Percentiles rank a stretch among this genome's conserved stretches.
These are phyloP conservation scores for Lithophane ornitopus DNA, from an alignment of 2,888 invertebrate species.

Conservation along the genomic window DNA sequence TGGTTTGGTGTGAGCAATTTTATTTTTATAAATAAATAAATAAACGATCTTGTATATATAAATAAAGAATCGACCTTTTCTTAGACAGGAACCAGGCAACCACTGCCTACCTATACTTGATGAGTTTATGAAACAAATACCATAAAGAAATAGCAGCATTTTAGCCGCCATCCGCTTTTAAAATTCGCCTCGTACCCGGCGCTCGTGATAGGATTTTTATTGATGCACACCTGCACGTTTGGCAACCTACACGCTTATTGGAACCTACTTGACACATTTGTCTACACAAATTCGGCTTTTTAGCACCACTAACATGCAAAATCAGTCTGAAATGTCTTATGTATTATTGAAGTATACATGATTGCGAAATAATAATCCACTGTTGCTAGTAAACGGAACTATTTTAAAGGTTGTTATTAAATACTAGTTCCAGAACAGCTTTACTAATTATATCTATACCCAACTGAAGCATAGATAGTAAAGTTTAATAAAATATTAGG, in stretches of 20 bases:
- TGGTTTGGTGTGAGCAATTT: too few relatives aligned
- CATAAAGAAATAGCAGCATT: constrained; percentile 49
- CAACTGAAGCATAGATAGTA: constrained; percentile 9
- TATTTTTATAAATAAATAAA: too few relatives aligned
- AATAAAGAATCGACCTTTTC: not conserved
- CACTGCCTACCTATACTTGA: not conserved
- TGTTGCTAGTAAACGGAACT: constrained; percentile 33
- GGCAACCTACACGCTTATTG: constrained; percentile 46
- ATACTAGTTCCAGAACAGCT: constrained; percentile 43
- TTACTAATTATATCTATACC: constrained; percentile 37
- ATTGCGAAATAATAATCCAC: constrained; percentile 58
- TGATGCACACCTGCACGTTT: constrained; percentile 64
- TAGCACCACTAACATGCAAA: constrained; percentile 60
- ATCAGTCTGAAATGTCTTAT: constrained; percentile 44
- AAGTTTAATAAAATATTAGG: constrained; percentile 39
- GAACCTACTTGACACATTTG: constrained; percentile 57
- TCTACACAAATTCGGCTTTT: constrained; percentile 62
- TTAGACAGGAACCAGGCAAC: not conserved
- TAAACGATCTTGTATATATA: not conserved
- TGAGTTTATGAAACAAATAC: too few relatives aligned
- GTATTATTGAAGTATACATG: constrained; percentile 44
- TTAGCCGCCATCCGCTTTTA: constrained; percentile 58
- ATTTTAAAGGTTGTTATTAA: constrained; percentile 49
- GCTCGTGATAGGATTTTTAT: constrained; percentile 73
- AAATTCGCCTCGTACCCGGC: constrained; percentile 57